Conservation (phyloP, 2,797 vertebrate genomes). For the Hypotaenidia okinawae region DNA sequence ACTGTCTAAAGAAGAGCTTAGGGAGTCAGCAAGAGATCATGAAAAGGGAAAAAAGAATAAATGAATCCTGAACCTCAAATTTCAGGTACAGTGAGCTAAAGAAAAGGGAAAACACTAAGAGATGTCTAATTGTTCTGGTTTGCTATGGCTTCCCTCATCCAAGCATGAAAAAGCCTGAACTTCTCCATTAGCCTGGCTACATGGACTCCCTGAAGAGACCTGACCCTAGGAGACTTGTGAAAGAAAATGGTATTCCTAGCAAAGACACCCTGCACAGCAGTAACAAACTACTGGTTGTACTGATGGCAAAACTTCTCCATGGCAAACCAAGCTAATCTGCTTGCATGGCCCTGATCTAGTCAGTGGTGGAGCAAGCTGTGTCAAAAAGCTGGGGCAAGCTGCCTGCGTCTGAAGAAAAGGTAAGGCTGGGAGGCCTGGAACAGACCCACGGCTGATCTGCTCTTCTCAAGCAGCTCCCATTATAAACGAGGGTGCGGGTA, state of each 20-base stretch:
- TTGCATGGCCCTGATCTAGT: not conserved
- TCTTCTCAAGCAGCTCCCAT: rapidly evolving
- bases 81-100: not conserved
- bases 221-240: not conserved
- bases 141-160: not conserved
- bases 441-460: rapidly evolving
- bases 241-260: not conserved
- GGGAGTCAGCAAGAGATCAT: not conserved
- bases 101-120: not conserved
- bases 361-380: not conserved
- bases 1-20: not conserved
- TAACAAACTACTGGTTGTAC: not conserved
- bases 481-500: not conserved
- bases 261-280: rapidly evolving
- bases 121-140: not conserved
- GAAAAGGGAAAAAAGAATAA: not conserved
- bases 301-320: not conserved
- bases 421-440: not conserved
- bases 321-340: not conserved
- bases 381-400: not conserved
- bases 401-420: not conserved
- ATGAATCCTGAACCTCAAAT: not conserved
- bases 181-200: not conserved
- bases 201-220: not conserved
- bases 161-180: not conserved